Evolutionary conservation across 2,888 invertebrate genomes (phyloP).

Genomic region (Baccha elongata): DNA sequence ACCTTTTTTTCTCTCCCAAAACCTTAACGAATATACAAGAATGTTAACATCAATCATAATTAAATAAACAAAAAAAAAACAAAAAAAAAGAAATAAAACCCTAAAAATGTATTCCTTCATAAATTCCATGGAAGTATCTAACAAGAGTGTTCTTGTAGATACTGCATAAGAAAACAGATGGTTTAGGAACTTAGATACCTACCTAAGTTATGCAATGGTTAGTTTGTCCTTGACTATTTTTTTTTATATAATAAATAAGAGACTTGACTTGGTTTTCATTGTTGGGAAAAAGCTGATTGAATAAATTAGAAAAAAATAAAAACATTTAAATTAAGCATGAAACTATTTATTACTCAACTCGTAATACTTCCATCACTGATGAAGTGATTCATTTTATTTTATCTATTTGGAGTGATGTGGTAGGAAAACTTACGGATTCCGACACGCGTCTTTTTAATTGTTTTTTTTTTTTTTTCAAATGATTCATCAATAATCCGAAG

Average conservation of each 20-base stretch:
- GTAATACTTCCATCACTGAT: background rate
- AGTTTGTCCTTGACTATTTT: slow-evolving; percentile 37
- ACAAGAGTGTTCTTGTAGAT: slow-evolving; percentile 1
- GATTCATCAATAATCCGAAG: slow-evolving; percentile 50
- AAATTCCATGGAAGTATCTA: background rate
- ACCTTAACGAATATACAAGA: background rate
- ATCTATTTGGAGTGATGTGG: slow-evolving; percentile 1
- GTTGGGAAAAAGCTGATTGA: background rate
- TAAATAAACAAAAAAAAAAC: slow-evolving; percentile 18
- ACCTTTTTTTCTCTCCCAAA: background rate
- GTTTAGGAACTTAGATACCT: slow-evolving; percentile 6
- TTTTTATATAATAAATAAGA: background rate
- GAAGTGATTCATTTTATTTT: slow-evolving; percentile 58
- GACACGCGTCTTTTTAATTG: slow-evolving; percentile 43
- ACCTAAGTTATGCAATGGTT: slow-evolving; percentile 33
- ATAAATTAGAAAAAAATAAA: background rate
- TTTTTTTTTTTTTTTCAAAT: slow-evolving; percentile 18
- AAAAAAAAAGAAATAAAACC: background rate
- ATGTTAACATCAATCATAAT: slow-evolving; percentile 47
- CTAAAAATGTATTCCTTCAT: background rate
- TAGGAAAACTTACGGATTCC: slow-evolving; percentile 35
- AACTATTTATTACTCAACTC: background rate
- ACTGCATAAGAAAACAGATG: slow-evolving; percentile 26
- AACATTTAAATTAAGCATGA: too few species aligned
- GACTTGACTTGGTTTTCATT: background rate